Base-by-base conservation (phyloP, 2,113 vertebrate species). In the Opisthocomus hoazin region DNA sequence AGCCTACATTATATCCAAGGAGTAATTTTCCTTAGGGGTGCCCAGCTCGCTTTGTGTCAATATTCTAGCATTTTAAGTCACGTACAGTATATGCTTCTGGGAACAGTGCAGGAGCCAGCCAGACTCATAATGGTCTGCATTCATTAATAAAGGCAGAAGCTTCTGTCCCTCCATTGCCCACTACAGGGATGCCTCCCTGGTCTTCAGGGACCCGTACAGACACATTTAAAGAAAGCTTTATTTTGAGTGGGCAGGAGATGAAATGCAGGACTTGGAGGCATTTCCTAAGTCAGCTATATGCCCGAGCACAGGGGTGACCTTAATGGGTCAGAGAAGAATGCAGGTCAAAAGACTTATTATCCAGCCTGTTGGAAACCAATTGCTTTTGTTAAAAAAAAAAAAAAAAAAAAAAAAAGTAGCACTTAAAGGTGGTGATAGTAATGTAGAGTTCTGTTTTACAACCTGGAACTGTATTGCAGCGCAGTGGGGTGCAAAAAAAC, bases 41-140 rank as follows among this genome's bases (percentile, higher is more conserved):
- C 98, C 97, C 96, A 97, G 98, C 98, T 99, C 94, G 98, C 99
- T 99, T 99, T 99, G 98, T 99, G 99, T 99, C 99, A 99, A 99
- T 99, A 99, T 99, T 99, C 99, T 99, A 99, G 99, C 99, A 99
- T 99, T 99, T 99, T 99, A 99, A 99, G 99, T 99, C 99, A 99
- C 99, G 99, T 99, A 99, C 99, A 98, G 98, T 99, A 98, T 99
- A 98, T 99, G 99, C 99, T 99, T 99, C 98, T 99, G 99, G 99
- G 99, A 99, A 98, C 98, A 98, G 98, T 98, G 98, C 98, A 99
- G 99, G 99, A 99, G 99, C 99, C 98, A 98, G 99, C 98, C 99
- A 99, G 99, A 99, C 99, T 99, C 99, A 98, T 99, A 99, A 99
- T 99, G 99, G 99, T 98, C 99, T 98, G 98, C 99, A 99, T 99